These are phyloP conservation scores for Periophthalmodon schlosseri DNA, from an alignment of 2,113 vertebrate species.

Conservation along the genomic window DNA sequence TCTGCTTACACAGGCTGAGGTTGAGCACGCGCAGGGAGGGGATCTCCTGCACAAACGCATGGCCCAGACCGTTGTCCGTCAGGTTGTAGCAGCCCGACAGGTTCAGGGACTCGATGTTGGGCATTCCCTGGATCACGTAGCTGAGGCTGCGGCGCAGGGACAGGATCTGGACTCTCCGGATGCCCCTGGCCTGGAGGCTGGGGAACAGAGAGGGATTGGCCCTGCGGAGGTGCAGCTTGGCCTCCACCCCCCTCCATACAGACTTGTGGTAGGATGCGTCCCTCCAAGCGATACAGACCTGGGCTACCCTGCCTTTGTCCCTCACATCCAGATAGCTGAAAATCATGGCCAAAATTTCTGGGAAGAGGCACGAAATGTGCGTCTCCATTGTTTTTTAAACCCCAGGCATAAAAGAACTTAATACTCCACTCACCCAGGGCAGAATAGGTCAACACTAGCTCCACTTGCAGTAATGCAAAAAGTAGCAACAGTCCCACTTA, in stretches of 20 bases:
- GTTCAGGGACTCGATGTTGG: constrained; percentile 96
- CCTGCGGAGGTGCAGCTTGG: constrained; percentile 95
- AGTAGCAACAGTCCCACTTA: constrained; percentile 67
- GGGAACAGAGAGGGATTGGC: constrained; percentile 99
- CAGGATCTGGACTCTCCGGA: constrained; percentile 96
- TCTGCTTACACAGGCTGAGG: constrained; percentile 98
- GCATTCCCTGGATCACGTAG: constrained; percentile 99
- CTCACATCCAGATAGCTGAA: constrained; percentile 98
- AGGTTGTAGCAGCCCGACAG: constrained; percentile 99
- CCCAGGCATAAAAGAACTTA: constrained; percentile 82
- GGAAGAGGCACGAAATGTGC: constrained; percentile 97
- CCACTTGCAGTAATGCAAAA: constrained; percentile 51
- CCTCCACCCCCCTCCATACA: constrained; percentile 96
- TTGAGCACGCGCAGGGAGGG: constrained; percentile 90
- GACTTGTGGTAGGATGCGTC: constrained; percentile 98
- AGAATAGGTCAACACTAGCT: constrained; percentile 39
- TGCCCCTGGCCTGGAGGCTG: constrained; percentile 96
- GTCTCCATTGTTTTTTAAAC: constrained; percentile 99
- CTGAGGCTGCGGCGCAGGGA: constrained; percentile 96
- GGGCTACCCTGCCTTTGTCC: constrained; percentile 96
- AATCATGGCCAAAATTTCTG: constrained; percentile 98
- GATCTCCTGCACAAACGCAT: constrained; percentile 97
- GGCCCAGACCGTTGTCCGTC: constrained; percentile 96
- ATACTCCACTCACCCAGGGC: constrained; percentile 71
- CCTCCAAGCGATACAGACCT: constrained; percentile 95